phyloP scores from a whole-genome alignment of 2,888 invertebrate species.

The Syritta pipiens region DNA sequence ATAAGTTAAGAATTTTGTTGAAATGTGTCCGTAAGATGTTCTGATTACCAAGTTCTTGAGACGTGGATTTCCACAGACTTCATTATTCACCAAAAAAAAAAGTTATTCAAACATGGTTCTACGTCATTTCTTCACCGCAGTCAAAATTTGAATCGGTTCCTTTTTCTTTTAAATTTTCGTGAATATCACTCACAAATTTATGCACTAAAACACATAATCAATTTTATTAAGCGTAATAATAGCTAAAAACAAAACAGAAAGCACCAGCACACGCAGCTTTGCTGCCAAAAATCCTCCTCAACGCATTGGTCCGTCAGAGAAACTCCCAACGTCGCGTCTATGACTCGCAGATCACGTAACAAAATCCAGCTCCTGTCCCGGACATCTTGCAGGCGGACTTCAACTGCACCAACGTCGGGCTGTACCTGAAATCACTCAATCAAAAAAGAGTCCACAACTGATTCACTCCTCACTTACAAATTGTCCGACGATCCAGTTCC shows the following conservation, averaged over 20 bases:
- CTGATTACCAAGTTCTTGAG: too few relatives aligned
- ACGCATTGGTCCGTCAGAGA: constrained; percentile 9
- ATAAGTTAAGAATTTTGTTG: too few relatives aligned
- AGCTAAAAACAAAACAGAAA: background rate
- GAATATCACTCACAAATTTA: too few relatives aligned
- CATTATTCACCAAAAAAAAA: too few relatives aligned
- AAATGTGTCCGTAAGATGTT: too few relatives aligned
- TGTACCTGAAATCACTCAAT: constrained; percentile 71
- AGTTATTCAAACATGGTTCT: too few relatives aligned
- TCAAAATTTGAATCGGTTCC: background rate
- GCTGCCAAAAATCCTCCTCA: background rate
- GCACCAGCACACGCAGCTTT: background rate
- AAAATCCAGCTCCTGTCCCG: constrained; percentile 78
- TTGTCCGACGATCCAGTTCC: constrained; percentile 82
- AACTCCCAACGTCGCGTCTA: background rate
- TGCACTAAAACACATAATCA: too few relatives aligned
- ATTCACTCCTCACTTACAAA: constrained; percentile 73
- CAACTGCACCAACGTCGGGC: constrained; percentile 73
- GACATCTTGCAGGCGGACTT: constrained; percentile 74
- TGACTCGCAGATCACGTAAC: constrained; percentile 75
- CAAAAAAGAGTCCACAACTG: background rate
- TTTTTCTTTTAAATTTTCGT: too few relatives aligned
- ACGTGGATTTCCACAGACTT: too few relatives aligned
- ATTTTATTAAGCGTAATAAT: constrained; percentile 15
- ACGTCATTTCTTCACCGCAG: too few relatives aligned